A percentile compares a stretch with the other conserved stretches of the same genome.
phyloP scores from a whole-genome alignment of 2,888 invertebrate species.

The Yponomeuta evonymella region DNA sequence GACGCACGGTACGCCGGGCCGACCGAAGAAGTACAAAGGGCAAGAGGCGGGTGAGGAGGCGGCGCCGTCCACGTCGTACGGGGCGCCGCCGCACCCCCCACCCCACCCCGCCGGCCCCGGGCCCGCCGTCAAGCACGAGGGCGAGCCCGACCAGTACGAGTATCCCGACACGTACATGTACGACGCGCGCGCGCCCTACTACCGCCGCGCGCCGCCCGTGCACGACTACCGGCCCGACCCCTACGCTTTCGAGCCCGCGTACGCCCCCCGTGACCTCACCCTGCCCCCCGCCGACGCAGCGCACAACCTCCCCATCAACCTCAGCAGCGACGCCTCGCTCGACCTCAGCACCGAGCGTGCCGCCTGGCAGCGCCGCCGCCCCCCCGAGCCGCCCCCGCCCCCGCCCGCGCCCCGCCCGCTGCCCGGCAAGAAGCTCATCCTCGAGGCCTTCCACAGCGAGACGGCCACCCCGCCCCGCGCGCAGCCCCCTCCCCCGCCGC shows the following conservation, averaged over 20 bases:
- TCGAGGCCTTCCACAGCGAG: constrained; percentile 70
- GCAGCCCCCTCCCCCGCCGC: constrained; percentile 23
- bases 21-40: constrained; percentile 64
- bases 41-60: constrained; percentile 49
- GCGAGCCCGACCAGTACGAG: constrained; percentile 35
- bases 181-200: constrained; percentile 31
- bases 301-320: constrained; percentile 67
- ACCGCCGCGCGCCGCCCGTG: constrained; percentile 33
- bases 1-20: constrained; percentile 61
- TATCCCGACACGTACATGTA: constrained; percentile 47
- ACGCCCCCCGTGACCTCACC: constrained; percentile 50
- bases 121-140: constrained; percentile 49
- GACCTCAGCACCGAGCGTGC: constrained; percentile 61
- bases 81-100: constrained; percentile 32
- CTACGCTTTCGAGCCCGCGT: constrained; percentile 45
- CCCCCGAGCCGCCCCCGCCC: constrained; percentile 51
- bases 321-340: constrained; percentile 66
- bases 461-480: constrained; percentile 35
- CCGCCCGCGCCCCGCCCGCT: constrained; percentile 48
- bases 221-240: constrained; percentile 59
- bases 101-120: no score
- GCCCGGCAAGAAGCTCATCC: constrained; percentile 69
- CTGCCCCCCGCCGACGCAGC: constrained; percentile 43
- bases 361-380: constrained; percentile 58
- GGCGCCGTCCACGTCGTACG: constrained; percentile 61